These are phyloP conservation scores for Muntiacus reevesi DNA, from an alignment of 2,113 vertebrate species.

Conservation along the genomic window DNA sequence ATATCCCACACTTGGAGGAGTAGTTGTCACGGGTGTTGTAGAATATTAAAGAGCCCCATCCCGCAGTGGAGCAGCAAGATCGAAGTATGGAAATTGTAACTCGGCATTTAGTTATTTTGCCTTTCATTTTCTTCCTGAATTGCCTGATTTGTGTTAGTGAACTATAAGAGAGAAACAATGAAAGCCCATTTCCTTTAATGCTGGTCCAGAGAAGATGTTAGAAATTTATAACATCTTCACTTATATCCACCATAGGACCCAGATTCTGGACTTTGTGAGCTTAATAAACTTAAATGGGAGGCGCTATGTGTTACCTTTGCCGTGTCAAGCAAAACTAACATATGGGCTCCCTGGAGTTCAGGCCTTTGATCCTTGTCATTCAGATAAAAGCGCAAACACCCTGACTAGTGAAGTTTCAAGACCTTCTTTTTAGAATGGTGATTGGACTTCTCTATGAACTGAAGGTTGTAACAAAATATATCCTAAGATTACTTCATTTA, in stretches of 20 bases:
- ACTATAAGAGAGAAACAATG: slow-evolving; percentile 9
- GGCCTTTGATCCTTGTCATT: background rate
- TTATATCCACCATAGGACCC: background rate
- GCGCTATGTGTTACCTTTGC: background rate
- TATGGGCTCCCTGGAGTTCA: background rate
- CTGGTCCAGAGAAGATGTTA: background rate
- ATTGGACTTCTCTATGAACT: background rate
- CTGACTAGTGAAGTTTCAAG: background rate
- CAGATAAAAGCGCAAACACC: background rate
- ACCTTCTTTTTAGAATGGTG: background rate
- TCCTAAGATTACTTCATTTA: background rate
- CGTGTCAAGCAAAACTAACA: background rate
- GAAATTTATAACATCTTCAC: background rate
- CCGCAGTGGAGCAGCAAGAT: slow-evolving; percentile 20
- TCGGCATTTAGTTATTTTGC: slow-evolving; percentile 57
- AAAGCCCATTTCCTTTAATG: background rate
- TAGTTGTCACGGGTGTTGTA: slow-evolving; percentile 49
- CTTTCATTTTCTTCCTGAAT: slow-evolving; percentile 59
- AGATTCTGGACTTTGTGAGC: background rate
- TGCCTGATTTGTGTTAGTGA: background rate
- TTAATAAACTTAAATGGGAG: background rate
- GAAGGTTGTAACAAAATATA: background rate
- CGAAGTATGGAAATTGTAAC: slow-evolving; percentile 62
- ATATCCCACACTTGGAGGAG: slow-evolving; percentile 71
- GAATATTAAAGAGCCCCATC: slow-evolving; percentile 72